Evolutionary conservation across 2,797 vertebrate species (phyloP).

Genomic region (Anguilla pacifica): DNA sequence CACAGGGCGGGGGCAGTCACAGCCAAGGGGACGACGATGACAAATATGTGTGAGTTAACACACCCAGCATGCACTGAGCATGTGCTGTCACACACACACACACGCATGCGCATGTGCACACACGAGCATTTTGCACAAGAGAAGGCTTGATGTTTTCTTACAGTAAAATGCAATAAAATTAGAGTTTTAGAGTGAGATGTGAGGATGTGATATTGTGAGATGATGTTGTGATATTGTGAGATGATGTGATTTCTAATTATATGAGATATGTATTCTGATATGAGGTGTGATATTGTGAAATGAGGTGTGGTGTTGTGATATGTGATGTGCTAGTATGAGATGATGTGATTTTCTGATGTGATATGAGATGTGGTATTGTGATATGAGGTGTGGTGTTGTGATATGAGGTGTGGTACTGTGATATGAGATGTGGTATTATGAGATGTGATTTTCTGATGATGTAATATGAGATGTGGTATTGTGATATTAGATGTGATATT

Average conservation of each 20-base stretch:
- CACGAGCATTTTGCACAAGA: background rate
- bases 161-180: too few relatives aligned
- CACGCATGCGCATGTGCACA: background rate
- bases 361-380: background rate
- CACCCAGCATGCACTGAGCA: background rate
- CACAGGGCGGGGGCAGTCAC: slow-evolving; percentile 55
- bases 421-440: too few relatives aligned
- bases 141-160: too few relatives aligned
- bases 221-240: too few relatives aligned
- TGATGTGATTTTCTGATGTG: background rate
- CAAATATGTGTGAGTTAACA: slow-evolving; percentile 79
- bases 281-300: background rate
- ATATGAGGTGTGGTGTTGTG: background rate
- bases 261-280: background rate
- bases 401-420: background rate
- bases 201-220: too few relatives aligned
- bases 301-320: background rate
- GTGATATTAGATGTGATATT: too few relatives aligned
- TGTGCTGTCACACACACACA: background rate
- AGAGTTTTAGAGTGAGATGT: too few relatives aligned
- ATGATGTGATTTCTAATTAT: background rate
- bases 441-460: too few relatives aligned
- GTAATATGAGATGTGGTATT: too few relatives aligned
- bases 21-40: slow-evolving; percentile 75
- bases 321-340: too few relatives aligned